Conservation (phyloP, 2,797 vertebrate genomes). For the Taeniopygia guttata region DNA sequence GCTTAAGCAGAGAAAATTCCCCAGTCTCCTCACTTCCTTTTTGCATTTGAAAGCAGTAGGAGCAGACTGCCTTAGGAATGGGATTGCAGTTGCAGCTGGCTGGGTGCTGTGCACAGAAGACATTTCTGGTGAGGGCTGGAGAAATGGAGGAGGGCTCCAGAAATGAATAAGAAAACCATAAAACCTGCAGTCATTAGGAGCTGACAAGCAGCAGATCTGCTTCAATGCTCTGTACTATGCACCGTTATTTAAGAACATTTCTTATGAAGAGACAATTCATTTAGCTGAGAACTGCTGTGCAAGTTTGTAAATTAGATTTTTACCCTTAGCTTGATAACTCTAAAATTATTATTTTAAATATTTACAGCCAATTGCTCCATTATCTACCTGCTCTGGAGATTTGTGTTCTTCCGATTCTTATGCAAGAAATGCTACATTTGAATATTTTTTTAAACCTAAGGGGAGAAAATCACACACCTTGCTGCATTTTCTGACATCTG, state of each 20-base stretch:
- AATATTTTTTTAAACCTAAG: not conserved
- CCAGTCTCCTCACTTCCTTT: not conserved
- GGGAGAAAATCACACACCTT: not conserved
- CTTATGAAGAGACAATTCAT: not conserved
- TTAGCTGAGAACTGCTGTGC: not conserved
- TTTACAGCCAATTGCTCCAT: conserved; percentile 7
- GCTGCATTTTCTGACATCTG: not conserved
- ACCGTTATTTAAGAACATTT: conserved; percentile 19
- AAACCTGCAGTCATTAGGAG: conserved; percentile 31
- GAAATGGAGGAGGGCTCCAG: not conserved
- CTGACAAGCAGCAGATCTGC: conserved; percentile 37
- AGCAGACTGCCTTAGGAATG: not conserved
- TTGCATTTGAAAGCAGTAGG: not conserved
- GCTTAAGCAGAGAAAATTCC: not conserved
- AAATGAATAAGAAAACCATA: conserved; percentile 4
- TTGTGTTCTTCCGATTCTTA: not conserved
- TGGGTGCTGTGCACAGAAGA: not conserved
- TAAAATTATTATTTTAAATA: conserved; percentile 4
- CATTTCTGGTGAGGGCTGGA: not conserved
- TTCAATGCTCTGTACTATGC: not conserved
- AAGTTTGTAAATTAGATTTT: conserved; percentile 26
- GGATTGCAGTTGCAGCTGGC: not conserved
- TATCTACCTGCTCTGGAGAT: not conserved
- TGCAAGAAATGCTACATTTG: not conserved
- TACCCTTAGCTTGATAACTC: not conserved